Percentiles rank a stretch among this genome's conserved stretches.
These are phyloP conservation scores for Harpalus rufipes DNA, from an alignment of 2,888 invertebrate species.

Conservation along the genomic window DNA sequence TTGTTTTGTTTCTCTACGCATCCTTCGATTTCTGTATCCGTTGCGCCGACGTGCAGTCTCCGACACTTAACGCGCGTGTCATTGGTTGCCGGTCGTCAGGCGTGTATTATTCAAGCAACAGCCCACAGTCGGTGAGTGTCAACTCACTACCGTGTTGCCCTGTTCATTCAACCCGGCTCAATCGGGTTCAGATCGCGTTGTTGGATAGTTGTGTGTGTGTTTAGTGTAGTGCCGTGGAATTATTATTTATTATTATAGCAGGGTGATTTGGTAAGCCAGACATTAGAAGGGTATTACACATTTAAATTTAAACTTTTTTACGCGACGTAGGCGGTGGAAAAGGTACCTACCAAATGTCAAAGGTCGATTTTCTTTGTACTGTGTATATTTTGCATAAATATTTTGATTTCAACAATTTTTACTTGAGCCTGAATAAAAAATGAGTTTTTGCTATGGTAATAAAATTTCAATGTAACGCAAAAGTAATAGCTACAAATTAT, in stretches of 20 bases:
- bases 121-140: slow-evolving; percentile 15
- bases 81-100: slow-evolving; percentile 43
- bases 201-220: slow-evolving; percentile 14
- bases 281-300: background rate
- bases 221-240: slow-evolving; percentile 4
- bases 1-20: background rate
- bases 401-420: background rate
- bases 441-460: background rate
- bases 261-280: background rate
- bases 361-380: slow-evolving; percentile 48
- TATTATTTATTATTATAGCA: too few relatives aligned
- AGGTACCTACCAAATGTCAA: slow-evolving; percentile 11
- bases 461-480: background rate
- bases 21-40: background rate
- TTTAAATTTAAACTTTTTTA: background rate
- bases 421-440: background rate
- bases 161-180: slow-evolving; percentile 44
- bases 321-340: slow-evolving; percentile 11
- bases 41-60: slow-evolving; percentile 27
- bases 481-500: slow-evolving; percentile 24
- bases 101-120: slow-evolving; percentile 48
- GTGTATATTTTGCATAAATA: background rate
- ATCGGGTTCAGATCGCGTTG: background rate
- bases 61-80: background rate
- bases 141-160: background rate